Percentiles rank a stretch among this genome's conserved stretches.
These are phyloP conservation scores for Leguminivora glycinivorella DNA, from an alignment of 1,140 invertebrate species.

Conservation along the genomic window DNA sequence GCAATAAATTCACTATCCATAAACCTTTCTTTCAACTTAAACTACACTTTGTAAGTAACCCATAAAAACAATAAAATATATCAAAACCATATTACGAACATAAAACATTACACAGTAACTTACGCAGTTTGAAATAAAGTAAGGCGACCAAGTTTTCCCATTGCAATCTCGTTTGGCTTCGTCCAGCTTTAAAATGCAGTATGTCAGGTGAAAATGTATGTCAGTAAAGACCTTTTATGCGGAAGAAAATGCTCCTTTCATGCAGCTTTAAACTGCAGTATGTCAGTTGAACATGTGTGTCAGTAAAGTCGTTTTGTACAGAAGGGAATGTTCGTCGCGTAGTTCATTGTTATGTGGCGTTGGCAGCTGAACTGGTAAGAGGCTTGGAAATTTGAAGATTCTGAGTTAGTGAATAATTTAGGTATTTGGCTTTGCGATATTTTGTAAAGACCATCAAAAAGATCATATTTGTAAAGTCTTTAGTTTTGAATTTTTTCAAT, in stretches of 20 bases:
- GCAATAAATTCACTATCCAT: too few species aligned
- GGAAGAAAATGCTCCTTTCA: background rate
- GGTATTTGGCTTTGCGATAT: background rate
- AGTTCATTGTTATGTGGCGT: conserved; percentile 12
- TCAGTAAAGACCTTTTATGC: background rate
- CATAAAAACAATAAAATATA: background rate
- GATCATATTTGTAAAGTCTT: too few species aligned
- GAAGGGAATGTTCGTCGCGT: background rate
- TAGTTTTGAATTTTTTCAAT: too few species aligned
- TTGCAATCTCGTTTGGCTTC: conserved; percentile 1
- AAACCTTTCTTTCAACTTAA: background rate
- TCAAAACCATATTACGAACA: background rate
- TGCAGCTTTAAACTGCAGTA: background rate
- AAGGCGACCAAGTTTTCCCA: background rate
- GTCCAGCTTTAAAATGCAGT: background rate
- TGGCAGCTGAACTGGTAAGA: conserved; percentile 1
- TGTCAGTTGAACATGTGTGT: background rate
- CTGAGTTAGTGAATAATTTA: background rate
- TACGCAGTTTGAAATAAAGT: conserved; percentile 1
- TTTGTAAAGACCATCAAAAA: too few species aligned
- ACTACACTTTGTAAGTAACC: background rate
- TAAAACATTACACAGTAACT: background rate
- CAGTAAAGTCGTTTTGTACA: background rate
- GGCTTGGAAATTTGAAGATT: background rate
- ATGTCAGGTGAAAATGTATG: background rate